Evolutionary conservation across 2,113 vertebrate species (phyloP), one percentile per base, ranked within the genome.

Genomic region (Gallinago media): DNA sequence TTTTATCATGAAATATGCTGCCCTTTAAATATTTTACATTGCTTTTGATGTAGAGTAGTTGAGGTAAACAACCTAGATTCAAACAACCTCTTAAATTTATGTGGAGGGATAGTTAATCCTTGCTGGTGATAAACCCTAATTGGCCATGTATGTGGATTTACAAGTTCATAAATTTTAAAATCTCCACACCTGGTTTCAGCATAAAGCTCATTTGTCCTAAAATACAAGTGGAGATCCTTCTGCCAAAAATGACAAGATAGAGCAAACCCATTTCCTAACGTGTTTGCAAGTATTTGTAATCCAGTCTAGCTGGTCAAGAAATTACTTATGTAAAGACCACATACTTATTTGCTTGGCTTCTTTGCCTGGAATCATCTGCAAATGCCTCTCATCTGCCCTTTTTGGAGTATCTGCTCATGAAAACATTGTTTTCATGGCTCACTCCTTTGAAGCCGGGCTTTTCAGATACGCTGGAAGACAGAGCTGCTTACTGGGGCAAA

Each of bases 151-250:
- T 56, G 2, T 78, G 71, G 17, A 82, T 96, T 97, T 97, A 94
- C 88, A 96, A 89, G 88, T 96, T 97, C 89, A 94, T 97, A 91
- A 91, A 95, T 97, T 97, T 95, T 94, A 87, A 95, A 96, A 80
- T 50, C 78, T 74, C 73, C 75, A 92, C 88, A 95, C 87, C 95
- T 96, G 95, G 56, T 77, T 96, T 90, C 47, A 31, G 46, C 85
- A 87, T 89, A 67, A 76, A 95, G 66, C 84, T 84, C 50, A n/a
- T 96, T 97, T 93, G 74, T 96, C 91, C 76, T 86, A 82, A 95
- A 95, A 91, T 54, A 67, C 47, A 89, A 96, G 82, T 67, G 66
- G 82, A 91, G 93, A 93, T 82, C 58, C 38, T 89, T 40, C 74
- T 96, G 89, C 91, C 91, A 92, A 67, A 75, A 91, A 58, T 65